Evolutionary conservation across 2,113 vertebrate genomes (phyloP), one percentile per base, ranked within the genome.

Genomic region (Heterocephalus glaber): DNA sequence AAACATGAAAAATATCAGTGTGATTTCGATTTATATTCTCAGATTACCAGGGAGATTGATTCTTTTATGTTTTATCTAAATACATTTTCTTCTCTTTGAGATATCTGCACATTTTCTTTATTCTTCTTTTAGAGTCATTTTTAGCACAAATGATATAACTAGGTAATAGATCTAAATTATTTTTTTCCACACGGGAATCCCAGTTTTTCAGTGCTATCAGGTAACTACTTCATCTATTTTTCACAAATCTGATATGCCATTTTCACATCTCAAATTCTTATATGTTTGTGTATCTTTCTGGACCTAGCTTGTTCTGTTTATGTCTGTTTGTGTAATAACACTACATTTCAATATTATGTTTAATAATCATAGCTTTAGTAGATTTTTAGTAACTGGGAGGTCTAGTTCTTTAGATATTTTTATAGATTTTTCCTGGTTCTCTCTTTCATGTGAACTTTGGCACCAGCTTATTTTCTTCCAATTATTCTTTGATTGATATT

Each of bases 41-140:
- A 89, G 56, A 49, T 54, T n/a, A 72, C 95, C 60, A 79, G 28
- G 35, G 63, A 88, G 5, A 63, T 28, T 47, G 30, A 61, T 79
- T 63, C 6, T 14, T 16, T 91, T 86, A 68, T 56, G 0, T 91
- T 84, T 93, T 85, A 91, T 91, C 77, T 93, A 66, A 91, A 63
- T 54, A 8, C 30, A 60, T 80, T 85, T 90, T 38, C 4, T 83
- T 95, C 87, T 70, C 41, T 84, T 3, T 85, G 77, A 4, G 26
- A 58, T 87, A 72, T 38, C 24, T 70, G 7, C n/a, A 20, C 0
- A 77, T 88, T 95, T 80, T 22, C 41, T 89, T 85, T 77, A 83
- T 33, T 7, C 3, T 28, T 77, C 4, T 61, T 61, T 90, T n/a
- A 49, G 44, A 47, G 14, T 33, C 44, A 49, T 77, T 77, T 49